Evolutionary conservation across 1,140 invertebrate species (phyloP).

Genomic region (Ditylenchus dipsaci): DNA sequence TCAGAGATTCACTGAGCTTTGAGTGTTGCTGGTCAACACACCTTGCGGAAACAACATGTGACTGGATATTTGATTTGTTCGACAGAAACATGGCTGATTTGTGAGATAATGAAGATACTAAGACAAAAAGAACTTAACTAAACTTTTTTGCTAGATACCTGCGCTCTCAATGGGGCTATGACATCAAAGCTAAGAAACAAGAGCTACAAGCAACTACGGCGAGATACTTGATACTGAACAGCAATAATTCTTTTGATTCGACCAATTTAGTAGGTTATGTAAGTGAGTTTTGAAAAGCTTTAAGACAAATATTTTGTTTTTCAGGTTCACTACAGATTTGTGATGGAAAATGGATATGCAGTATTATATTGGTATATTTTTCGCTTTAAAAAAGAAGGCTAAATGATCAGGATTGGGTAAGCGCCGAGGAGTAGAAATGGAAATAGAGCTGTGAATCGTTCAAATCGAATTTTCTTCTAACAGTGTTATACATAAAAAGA

Average conservation of each 20-base stretch:
- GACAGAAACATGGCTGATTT: conserved; percentile 5
- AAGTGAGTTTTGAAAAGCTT: neutral
- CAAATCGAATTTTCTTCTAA: too few species aligned
- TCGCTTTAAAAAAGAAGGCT: too few species aligned
- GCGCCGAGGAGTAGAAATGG: too few species aligned
- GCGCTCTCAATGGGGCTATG: conserved; percentile 6
- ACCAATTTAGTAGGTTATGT: too few species aligned
- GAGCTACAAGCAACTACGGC: conserved; percentile 5
- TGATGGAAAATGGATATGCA: conserved; percentile 1
- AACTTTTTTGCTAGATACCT: conserved; percentile 9
- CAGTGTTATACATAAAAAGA: too few species aligned
- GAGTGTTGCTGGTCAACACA: neutral
- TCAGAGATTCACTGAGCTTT: neutral
- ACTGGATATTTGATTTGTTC: conserved; percentile 10
- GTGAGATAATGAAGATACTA: too few species aligned
- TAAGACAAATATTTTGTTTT: neutral
- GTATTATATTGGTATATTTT: conserved; percentile 6
- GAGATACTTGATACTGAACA: neutral
- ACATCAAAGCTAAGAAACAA: neutral
- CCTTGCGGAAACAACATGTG: neutral
- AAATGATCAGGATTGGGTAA: too few species aligned
- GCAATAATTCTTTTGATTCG: too few species aligned
- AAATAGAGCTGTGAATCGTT: too few species aligned
- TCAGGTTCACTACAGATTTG: conserved; percentile 5
- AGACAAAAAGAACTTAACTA: too few species aligned